Evolutionary conservation across 2,797 vertebrate genomes (phyloP), one percentile per base, ranked within the genome.

Genomic region (Diplodus sargus): DNA sequence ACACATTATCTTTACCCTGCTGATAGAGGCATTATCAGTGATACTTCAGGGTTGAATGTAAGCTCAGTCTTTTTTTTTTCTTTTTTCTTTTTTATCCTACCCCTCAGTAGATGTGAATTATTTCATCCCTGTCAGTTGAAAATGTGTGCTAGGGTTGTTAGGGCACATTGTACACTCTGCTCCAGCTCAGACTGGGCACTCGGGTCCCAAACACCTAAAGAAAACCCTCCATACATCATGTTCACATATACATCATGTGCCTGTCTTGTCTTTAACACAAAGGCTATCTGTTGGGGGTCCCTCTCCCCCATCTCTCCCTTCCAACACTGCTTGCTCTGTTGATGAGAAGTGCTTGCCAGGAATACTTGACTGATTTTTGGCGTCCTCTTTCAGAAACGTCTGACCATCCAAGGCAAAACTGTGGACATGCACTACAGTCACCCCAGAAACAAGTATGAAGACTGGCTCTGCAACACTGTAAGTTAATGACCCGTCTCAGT

Each of bases 401-500:
- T 99, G 93, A 95, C 95, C 90, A 97, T 99, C 94, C 98, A 99
- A 89, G 98, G 98, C 89, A 99, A 99, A 94, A 96, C 90, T 74
- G 97, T 99, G 90, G 97, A 97, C 66, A 97, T 99, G 97, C 97
- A 99, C 94, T 99, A 98, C 96, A 99, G 98, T 93, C 97, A 99
- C 91, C 97, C 97, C 78, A 96, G 97, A 76, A 98, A 98, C 93
- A 99, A 99, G 88, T 99, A 97, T 96, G 98, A 99, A 93, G 98
- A 99, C 90, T 99, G 98, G 98, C 97, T 99, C 88, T 99, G 98
- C 95, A 99, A 97, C 94, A 98, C 98, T 93, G 98, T 99, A 96
- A 89, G 91, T 95, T 77, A 34, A 82, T 64, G 11, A 72, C 67
- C 60, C 70, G n/a, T 76, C 25, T 79, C 76, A 51, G 67, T 70